These are phyloP conservation scores for Avahi laniger DNA, from an alignment of 2,797 vertebrate genomes.

Conservation along the genomic window DNA sequence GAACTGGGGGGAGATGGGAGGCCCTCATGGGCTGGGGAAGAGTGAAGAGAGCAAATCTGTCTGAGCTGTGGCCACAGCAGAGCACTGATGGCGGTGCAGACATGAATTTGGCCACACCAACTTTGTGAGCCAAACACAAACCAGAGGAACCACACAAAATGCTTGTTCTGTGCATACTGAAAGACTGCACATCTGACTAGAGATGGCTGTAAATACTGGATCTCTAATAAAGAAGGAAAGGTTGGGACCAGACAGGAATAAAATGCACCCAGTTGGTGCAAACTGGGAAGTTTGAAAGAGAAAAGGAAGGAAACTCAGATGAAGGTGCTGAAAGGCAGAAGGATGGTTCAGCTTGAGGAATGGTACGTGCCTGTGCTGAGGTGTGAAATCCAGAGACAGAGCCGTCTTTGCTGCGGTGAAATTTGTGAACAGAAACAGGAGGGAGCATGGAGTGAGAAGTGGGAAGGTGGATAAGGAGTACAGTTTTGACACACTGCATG, in stretches of 20 bases:
- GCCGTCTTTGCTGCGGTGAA: not conserved
- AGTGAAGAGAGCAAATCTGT: not conserved
- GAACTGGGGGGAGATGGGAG: not conserved
- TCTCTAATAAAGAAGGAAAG: not conserved
- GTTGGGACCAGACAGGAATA: not conserved
- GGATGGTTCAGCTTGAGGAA: not conserved
- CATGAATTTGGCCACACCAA: not conserved
- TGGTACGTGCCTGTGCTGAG: not conserved
- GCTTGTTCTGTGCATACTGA: not conserved
- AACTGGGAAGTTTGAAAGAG: not conserved
- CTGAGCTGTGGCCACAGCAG: not conserved
- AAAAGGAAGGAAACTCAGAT: not conserved
- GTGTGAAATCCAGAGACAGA: not conserved
- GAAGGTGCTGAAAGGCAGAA: not conserved
- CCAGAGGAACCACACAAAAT: not conserved
- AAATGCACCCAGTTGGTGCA: not conserved
- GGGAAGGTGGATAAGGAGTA: not conserved
- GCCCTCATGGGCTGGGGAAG: not conserved
- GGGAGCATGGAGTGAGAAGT: not conserved
- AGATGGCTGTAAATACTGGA: not conserved
- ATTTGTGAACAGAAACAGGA: not conserved
- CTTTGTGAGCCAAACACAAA: not conserved
- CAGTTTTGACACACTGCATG: not conserved
- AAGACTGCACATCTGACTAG: not conserved
- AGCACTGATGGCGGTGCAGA: not conserved